Evolutionary conservation across 2,797 vertebrate species (phyloP).

Genomic region (Hemitrygon akajei): DNA sequence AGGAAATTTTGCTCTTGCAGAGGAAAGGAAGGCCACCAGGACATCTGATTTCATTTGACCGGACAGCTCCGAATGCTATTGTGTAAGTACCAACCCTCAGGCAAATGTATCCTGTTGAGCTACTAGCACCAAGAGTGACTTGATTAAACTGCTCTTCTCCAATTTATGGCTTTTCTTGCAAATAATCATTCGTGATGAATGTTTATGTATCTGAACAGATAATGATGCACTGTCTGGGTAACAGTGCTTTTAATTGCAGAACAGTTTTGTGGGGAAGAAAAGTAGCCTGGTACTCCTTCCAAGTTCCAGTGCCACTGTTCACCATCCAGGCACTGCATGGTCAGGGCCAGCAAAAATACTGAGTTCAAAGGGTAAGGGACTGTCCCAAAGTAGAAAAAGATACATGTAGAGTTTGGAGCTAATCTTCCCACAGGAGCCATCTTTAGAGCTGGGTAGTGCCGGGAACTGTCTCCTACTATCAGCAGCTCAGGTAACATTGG

Average conservation of each 20-base stretch:
- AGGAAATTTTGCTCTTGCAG: slow-evolving; percentile 53
- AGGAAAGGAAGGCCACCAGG: slow-evolving; percentile 79
- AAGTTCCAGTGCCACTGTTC: not conserved
- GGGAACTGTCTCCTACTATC: not conserved
- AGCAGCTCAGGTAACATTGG: not conserved
- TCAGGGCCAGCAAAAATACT: not conserved
- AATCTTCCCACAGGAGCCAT: not conserved
- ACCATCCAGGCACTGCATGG: no score
- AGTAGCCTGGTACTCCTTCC: not conserved
- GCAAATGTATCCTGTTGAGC: not conserved
- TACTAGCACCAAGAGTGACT: not conserved
- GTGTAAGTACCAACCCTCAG: slow-evolving; percentile 62
- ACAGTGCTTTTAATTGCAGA: not conserved
- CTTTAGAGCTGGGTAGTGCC: no score
- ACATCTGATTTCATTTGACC: slow-evolving; percentile 61
- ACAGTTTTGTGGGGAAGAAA: not conserved
- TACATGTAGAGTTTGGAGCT: not conserved
- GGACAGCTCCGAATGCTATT: slow-evolving; percentile 55
- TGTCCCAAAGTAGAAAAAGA: not conserved
- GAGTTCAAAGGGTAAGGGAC: not conserved
- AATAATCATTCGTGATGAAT: not conserved
- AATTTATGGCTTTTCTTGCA: not conserved
- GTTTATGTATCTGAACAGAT: not conserved
- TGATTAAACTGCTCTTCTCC: not conserved
- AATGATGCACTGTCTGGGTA: not conserved